Conservation (phyloP, 2,113 vertebrate species). For the Ornithorhynchus anatinus region DNA sequence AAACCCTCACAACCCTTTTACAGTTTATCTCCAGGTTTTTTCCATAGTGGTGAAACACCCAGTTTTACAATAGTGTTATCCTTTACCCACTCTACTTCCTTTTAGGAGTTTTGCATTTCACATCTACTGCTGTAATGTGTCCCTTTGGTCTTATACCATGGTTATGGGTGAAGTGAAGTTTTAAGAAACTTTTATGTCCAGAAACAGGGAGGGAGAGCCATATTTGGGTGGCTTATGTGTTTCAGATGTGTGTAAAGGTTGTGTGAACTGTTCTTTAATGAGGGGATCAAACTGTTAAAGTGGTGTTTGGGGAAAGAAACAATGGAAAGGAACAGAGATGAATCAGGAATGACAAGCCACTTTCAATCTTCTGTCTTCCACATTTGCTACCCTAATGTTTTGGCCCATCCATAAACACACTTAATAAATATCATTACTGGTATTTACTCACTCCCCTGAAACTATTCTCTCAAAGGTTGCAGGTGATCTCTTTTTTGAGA, state of each 20-base stretch:
- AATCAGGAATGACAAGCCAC: not conserved
- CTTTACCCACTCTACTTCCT: not conserved
- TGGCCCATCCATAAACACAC: not conserved
- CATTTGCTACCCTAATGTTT: not conserved
- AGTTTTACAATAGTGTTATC: not conserved
- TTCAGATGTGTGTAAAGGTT: not conserved
- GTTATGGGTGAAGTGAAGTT: not conserved
- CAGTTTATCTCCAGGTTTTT: not conserved
- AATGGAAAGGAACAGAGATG: not conserved
- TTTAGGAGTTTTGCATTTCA: constrained; percentile 1
- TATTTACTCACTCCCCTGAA: too few species aligned
- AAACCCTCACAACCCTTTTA: not conserved
- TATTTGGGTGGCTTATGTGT: not conserved
- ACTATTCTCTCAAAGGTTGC: too few species aligned
- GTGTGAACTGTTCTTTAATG: not conserved
- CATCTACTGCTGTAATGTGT: not conserved
- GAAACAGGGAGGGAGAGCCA: not conserved
- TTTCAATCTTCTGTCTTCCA: not conserved
- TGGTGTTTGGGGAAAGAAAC: not conserved
- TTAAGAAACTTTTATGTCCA: not conserved
- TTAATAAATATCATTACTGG: too few species aligned
- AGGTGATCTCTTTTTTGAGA: too few species aligned
- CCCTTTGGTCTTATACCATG: not conserved
- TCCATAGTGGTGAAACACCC: not conserved
- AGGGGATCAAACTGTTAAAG: not conserved